Evolutionary conservation across 2,888 invertebrate species (phyloP).

Genomic region (Subacronicta megacephala): DNA sequence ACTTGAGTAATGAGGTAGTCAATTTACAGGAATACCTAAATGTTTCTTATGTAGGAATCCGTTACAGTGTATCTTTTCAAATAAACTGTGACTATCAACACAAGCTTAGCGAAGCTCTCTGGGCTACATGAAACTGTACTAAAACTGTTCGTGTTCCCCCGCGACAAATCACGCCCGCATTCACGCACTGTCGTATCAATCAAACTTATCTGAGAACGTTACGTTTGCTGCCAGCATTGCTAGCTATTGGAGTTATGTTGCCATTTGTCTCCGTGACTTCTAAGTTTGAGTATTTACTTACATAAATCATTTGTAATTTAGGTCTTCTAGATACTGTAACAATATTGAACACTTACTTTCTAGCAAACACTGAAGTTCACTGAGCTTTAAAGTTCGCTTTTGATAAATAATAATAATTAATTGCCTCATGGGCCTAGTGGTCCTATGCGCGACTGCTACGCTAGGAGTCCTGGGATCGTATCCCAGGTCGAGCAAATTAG

Average conservation of each 20-base stretch:
- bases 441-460: too few species aligned
- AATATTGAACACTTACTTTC: neutral
- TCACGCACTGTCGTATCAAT: conserved; percentile 43
- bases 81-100: conserved; percentile 14
- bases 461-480: too few species aligned
- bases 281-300: neutral
- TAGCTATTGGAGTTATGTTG: conserved; percentile 15
- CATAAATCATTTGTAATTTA: neutral
- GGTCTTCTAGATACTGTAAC: neutral
- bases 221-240: conserved; percentile 3
- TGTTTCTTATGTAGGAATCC: too few species aligned
- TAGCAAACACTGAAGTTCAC: too few species aligned
- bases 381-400: too few species aligned
- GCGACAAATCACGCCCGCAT: conserved; percentile 45
- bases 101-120: conserved; percentile 21
- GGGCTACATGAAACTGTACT: conserved; percentile 39
- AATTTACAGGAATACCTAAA: too few species aligned
- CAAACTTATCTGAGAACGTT: conserved; percentile 37
- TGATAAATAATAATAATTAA: too few species aligned
- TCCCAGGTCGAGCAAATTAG: too few species aligned
- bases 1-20: too few species aligned
- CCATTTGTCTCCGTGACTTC: neutral
- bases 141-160: conserved; percentile 31
- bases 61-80: conserved; percentile 7
- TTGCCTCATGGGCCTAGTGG: too few species aligned